Evolutionary conservation across 2,797 vertebrate species (phyloP), one percentile per base, ranked within the genome.

Genomic region (Gobionotothen gibberifrons): DNA sequence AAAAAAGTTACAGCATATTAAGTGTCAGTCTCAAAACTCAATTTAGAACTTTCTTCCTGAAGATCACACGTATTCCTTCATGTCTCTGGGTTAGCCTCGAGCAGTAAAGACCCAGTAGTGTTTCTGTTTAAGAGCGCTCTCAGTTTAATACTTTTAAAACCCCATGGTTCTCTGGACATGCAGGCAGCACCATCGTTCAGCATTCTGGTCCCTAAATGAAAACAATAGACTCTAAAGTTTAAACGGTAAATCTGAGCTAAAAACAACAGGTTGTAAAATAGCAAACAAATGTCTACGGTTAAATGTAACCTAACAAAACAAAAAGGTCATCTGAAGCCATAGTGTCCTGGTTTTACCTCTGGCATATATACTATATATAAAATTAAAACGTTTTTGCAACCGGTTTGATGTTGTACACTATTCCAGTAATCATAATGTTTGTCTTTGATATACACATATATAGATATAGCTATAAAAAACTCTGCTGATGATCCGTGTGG

Each of bases 381-480:
- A 88, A 83, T 84, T 58, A 87, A 83, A 87, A 78, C 64, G 78
- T 78, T 87, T 87, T 90, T 82, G 85, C 85, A 90, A 86, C 78
- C 82, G 87, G 88, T 82, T 21, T 61, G 78, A 87, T 21, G 85
- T 78, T 87, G 86, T 70, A 81, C 70, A 79, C 82, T 86, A 74
- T 86, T 90, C 86, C 88, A 93, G 91, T 89, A 91, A 83, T 87
- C 74, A 91, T 85, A 85, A 70, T 91, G 94, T 94, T 93, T 92
- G 91, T 93, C 85, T 93, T 88, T 85, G 81, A 90, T 91, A 92
- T 90, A 93, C 74, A 93, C 81, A 74, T 78, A 91, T 89, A 90
- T 87, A 92, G 80, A 93, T 88, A 88, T 63, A 84, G 52, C 69
- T 71, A 74, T 85, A 84, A 86, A 36, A 36, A 90, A 79, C 83